A percentile compares a stretch with the other conserved stretches of the same genome.
These are phyloP conservation scores for Redunca redunca DNA, from an alignment of 2,113 vertebrate species.

Conservation along the genomic window DNA sequence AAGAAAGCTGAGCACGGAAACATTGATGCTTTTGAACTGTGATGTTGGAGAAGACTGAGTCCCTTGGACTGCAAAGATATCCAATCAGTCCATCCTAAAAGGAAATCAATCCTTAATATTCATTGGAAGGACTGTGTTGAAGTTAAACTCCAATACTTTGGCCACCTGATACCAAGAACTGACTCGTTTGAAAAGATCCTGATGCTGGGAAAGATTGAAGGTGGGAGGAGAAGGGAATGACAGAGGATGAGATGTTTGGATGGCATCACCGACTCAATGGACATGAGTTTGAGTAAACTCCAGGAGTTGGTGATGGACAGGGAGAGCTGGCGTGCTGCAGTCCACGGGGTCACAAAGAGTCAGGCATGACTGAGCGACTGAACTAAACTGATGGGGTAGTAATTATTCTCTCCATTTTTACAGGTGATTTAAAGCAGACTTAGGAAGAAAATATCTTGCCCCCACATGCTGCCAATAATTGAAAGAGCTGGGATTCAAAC, in stretches of 20 bases:
- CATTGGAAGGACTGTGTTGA: background rate
- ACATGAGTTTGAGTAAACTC: background rate
- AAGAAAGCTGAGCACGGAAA: background rate
- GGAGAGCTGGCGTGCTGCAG: background rate
- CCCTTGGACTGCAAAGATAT: background rate
- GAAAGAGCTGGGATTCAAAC: background rate
- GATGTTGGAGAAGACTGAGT: background rate
- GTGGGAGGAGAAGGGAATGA: background rate
- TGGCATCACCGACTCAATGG: background rate
- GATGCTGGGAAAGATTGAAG: background rate
- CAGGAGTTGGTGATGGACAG: rapidly evolving
- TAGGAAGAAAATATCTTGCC: background rate
- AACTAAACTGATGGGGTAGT: background rate
- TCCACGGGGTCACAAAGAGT: background rate
- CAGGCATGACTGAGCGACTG: background rate
- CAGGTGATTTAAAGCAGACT: background rate
- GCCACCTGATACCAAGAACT: background rate
- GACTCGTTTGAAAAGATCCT: background rate
- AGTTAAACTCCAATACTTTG: background rate
- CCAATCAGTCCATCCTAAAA: background rate
- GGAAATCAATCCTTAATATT: background rate
- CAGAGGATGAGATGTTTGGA: background rate
- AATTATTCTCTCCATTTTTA: background rate
- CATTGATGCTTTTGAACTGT: background rate
- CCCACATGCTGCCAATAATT: background rate